Conservation (phyloP, 2,888 invertebrate genomes). For the Cephonodes hylas region DNA sequence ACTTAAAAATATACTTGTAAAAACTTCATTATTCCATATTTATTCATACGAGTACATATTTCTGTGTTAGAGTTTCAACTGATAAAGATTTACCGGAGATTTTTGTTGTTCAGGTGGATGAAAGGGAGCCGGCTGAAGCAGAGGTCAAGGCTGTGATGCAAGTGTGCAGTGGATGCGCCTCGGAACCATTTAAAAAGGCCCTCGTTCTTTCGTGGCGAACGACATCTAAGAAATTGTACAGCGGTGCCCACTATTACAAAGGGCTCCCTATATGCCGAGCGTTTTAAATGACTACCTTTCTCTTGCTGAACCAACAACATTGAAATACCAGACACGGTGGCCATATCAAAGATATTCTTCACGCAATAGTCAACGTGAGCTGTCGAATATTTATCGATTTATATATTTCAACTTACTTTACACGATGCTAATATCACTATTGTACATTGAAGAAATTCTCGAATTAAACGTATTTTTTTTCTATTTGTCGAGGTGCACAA, state of each 20-base stretch:
- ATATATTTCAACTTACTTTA: too few species aligned
- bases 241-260: slow-evolving; percentile 86
- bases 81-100: neutral
- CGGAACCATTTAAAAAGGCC: slow-evolving; percentile 90
- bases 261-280: slow-evolving; percentile 84
- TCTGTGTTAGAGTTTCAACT: too few species aligned
- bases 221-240: slow-evolving; percentile 86
- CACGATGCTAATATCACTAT: too few species aligned
- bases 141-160: slow-evolving; percentile 91
- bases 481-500: too few species aligned
- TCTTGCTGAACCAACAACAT: neutral
- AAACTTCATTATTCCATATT: too few species aligned
- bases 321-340: neutral
- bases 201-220: slow-evolving; percentile 88
- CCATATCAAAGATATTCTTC: neutral
- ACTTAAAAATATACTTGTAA: too few species aligned
- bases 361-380: too few species aligned
- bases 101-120: slow-evolving; percentile 79
- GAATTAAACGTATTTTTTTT: too few species aligned
- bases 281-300: slow-evolving; percentile 62
- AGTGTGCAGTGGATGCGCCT: slow-evolving; percentile 87
- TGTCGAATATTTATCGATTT: too few species aligned
- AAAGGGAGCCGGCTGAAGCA: slow-evolving; percentile 90
- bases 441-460: too few species aligned
- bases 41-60: too few species aligned